Base-by-base conservation (phyloP, 2,888 invertebrate genomes). In the Diogma glabrata region DNA sequence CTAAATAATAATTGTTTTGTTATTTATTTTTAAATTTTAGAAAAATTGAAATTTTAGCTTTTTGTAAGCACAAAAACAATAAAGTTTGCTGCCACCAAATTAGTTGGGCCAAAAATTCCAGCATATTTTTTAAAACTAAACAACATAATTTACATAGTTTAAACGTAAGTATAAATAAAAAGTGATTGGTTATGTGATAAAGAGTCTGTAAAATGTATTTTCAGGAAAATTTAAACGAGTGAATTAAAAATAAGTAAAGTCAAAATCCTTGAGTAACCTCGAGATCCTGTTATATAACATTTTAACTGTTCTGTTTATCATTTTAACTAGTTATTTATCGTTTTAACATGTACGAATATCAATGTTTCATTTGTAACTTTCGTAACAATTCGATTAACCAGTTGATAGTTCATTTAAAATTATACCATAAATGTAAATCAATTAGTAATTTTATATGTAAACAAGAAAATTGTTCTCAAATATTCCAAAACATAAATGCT, bases 401-500 rank as follows among this genome's bases (percentile, higher is more conserved):
- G 4, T 40, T 40, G n/a, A 40, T 40, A 19, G 2, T 40, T 2
- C 40, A 40, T 40, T 40, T 40, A 40, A 40, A 40, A 40, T 3
- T 40, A 8, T 40, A 40, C 12, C 40, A 40, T 12, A 40, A 40
- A 40, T 40, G 40, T 3, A 40, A 40, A 40, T 20, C 40, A 10
- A 2, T 40, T 19, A 19, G 19, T 19, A 40, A 40, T 40, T 40
- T 19, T 40, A 19, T 40, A 8, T 40, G 40, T 40, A 40, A 40
- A 9, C 40, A 40, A 40, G 16, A 5, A 16, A 38, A 38, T 16
- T 38, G 40, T 8, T 17, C 9, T n/a, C 40, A 40, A 40, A 40
- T 40, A 12, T 40, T 40, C 20, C 40, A 40, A 40, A 40, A 40
- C 19, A 40, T 40, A 19, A 40, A 40, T 5, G 17, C 40, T 17